Evolutionary conservation across 2,113 vertebrate species (phyloP).

Genomic region (Poeciliopsis retropinna): DNA sequence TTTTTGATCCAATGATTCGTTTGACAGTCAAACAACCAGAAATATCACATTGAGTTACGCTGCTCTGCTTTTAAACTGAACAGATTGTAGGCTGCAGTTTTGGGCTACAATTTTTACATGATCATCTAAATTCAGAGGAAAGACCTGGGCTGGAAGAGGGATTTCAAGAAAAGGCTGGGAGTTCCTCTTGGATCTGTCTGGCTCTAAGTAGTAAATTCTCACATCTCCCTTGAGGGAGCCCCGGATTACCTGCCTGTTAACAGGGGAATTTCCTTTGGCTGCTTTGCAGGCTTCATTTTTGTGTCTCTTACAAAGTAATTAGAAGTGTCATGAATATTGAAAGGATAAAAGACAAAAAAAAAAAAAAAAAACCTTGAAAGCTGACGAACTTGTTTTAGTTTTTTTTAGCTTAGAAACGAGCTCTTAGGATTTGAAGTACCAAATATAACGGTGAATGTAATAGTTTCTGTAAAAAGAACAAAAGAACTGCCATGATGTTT

Average conservation of each 20-base stretch:
- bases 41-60: not conserved
- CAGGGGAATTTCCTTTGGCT: conserved; percentile 24
- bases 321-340: conserved; percentile 14
- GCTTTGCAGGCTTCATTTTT: conserved; percentile 14
- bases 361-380: conserved; percentile 14
- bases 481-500: conserved; percentile 24
- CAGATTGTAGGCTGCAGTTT: conserved; percentile 8
- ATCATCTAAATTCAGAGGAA: conserved; percentile 34
- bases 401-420: conserved; percentile 3
- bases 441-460: conserved; percentile 30
- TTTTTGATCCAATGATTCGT: not conserved
- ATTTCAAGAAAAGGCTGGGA: conserved; percentile 52
- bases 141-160: conserved; percentile 26
- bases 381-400: conserved; percentile 15
- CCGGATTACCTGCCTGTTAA: conserved; percentile 52
- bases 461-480: conserved; percentile 13
- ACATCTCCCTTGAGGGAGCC: conserved; percentile 34
- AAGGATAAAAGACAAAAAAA: not conserved
- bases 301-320: conserved; percentile 13
- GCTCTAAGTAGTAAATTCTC: conserved; percentile 61
- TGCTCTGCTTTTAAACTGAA: not conserved
- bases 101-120: conserved; percentile 33
- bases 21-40: conserved; percentile 13
- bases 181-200: conserved; percentile 46
- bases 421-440: conserved; percentile 12